Evolutionary conservation across 2,797 vertebrate species (phyloP).

Genomic region (Luscinia luscinia): DNA sequence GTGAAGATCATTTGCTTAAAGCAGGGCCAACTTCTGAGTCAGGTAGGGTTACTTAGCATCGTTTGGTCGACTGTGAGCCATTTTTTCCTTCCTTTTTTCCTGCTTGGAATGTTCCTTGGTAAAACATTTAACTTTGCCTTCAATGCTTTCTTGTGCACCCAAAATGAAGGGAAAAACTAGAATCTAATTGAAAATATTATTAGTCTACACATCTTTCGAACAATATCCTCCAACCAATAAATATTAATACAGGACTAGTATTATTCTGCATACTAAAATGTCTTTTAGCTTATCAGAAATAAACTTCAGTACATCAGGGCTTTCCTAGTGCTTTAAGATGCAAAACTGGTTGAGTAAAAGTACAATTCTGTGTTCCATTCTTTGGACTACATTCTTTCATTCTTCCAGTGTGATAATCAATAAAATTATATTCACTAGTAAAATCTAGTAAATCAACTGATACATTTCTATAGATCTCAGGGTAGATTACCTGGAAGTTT

Average conservation of each 20-base stretch:
- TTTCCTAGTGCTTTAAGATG: neutral
- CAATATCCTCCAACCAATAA: neutral
- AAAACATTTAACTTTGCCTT: neutral
- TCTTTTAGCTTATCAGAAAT: neutral
- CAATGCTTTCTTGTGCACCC: neutral
- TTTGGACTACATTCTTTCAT: neutral
- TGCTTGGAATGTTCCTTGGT: neutral
- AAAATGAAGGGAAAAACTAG: neutral
- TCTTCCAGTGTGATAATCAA: neutral
- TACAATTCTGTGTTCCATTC: neutral
- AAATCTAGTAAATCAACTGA: neutral
- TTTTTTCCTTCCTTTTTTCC: neutral
- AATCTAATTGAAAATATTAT: neutral
- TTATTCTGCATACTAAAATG: neutral
- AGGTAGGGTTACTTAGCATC: neutral
- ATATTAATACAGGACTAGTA: neutral
- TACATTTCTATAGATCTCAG: neutral
- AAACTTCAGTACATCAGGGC: neutral
- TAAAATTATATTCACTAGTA: neutral
- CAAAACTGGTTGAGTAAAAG: neutral
- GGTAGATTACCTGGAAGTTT: neutral
- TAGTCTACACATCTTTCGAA: neutral
- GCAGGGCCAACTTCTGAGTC: neutral
- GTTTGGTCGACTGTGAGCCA: neutral
- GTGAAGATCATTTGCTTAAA: neutral